Percentiles rank a stretch among this genome's conserved stretches.
Conservation (phyloP, 2,797 vertebrate species). For the Botia almorhae region DNA sequence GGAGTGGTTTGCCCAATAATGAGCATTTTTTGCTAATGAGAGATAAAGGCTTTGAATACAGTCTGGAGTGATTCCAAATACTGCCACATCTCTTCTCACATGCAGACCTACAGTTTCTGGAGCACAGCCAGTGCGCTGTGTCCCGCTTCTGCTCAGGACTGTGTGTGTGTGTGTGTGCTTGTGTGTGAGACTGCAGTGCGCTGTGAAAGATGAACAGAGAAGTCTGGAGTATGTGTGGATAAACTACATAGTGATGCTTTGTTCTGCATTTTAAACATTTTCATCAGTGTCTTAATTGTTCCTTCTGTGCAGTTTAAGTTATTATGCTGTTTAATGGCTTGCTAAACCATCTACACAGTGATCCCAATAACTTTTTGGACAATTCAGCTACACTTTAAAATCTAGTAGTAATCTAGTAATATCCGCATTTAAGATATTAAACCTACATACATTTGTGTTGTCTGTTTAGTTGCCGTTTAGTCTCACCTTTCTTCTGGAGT, state of each 20-base stretch:
- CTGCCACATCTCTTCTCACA: constrained; percentile 69
- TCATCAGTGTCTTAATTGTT: background rate
- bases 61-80: constrained; percentile 71
- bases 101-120: constrained; percentile 74
- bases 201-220: constrained; percentile 27
- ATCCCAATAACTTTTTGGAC: background rate
- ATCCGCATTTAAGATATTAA: too few species aligned
- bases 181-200: constrained; percentile 8
- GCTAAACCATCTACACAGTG: too few species aligned
- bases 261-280: background rate
- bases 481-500: constrained; percentile 92
- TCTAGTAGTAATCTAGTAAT: too few species aligned
- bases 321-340: too few species aligned
- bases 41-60: constrained; percentile 81
- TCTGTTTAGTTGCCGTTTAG: too few species aligned
- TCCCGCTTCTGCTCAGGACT: constrained; percentile 36
- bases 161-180: background rate
- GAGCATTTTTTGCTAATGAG: constrained; percentile 76
- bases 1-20: constrained; percentile 68
- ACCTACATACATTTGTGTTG: too few species aligned
- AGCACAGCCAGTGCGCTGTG: constrained; percentile 68
- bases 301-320: background rate
- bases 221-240: constrained; percentile 7
- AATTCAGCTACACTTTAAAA: too few species aligned
- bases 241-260: constrained; percentile 1